Base-by-base conservation (phyloP, 64 coral and sea anemone genomes). In the Acropora yongei region DNA sequence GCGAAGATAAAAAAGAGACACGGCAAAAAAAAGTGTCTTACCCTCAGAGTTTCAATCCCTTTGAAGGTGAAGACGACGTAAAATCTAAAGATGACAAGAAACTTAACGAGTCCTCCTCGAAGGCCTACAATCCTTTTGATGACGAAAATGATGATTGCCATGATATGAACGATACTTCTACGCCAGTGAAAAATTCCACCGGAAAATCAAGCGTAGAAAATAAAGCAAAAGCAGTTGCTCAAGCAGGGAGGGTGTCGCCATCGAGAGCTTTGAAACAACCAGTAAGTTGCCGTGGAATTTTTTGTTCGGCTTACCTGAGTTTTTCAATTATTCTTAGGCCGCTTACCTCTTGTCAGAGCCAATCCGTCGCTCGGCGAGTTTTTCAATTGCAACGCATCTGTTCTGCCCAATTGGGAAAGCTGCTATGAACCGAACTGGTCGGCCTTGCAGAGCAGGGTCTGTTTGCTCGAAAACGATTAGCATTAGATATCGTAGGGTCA, bases 41-140 rank as follows among this genome's bases (percentile, higher is more conserved):
- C 9, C 80, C 61, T 44, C 86, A 91, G 6, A 69, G 66, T 74
- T 96, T 90, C 72, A 96, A 96, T 78, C 95, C 95, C 6, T 96
- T 96, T 73, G 95, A 93, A 14, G 91, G 91, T 42, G 91, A 93
- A 20, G 91, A 90, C 6, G 80, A 76, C n/a, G 58, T 82, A 45
- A 8, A 85, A 49, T 13, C 65, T 49, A 85, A 85, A 17, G 82
- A 48, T n/a, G 45, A 3, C 14, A 30, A 72, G 46, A n/a, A 5
- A 1, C 13, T n/a, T n/a, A 45, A 72, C 44, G 82, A 67, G 0
- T 10, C 80, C 3, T 8, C 61, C 0, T 49, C 65, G 40, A 80
- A 86, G 44, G 82, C 76, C 42, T 94, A 94, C 53, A 97, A 94
- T 79, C 95, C 95, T 20, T 97, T 97, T 89, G 91, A 93, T 74